These are phyloP conservation scores for Pseudachorutes palmiensis DNA, from an alignment of 1,140 invertebrate species.

Conservation along the genomic window DNA sequence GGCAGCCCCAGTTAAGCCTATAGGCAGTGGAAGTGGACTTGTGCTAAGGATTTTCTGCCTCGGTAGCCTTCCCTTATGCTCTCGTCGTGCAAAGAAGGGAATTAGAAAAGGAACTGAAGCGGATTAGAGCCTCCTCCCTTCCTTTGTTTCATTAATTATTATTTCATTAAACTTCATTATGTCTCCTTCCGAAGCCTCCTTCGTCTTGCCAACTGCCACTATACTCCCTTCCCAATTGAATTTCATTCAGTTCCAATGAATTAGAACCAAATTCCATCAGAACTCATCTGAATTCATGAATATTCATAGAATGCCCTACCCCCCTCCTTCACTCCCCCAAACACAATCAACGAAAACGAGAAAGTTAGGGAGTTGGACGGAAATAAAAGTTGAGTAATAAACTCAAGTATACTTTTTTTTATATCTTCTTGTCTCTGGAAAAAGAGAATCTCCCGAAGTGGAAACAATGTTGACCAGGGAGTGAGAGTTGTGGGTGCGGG, in stretches of 20 bases:
- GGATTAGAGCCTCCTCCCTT: not conserved
- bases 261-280: not conserved
- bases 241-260: not conserved
- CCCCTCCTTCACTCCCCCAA: too few species aligned
- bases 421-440: too few species aligned
- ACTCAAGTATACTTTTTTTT: not conserved
- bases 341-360: too few species aligned
- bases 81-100: too few species aligned
- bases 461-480: too few species aligned
- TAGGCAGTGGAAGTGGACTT: too few species aligned
- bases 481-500: not conserved
- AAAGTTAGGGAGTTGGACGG: not conserved
- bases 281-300: not conserved
- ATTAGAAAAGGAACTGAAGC: not conserved
- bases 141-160: constrained; percentile 2
- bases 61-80: not conserved
- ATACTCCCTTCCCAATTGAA: not conserved
- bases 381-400: not conserved
- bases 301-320: too few species aligned
- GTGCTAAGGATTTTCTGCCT: not conserved
- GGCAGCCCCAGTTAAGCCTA: too few species aligned
- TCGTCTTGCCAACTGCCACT: too few species aligned
- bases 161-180: constrained; percentile 3
- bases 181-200: not conserved
- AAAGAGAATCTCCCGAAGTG: not conserved